Percentiles rank a stretch among this genome's conserved stretches.
These are phyloP conservation scores for Chlorops oryzae DNA, from an alignment of 1,140 invertebrate genomes.

Conservation along the genomic window DNA sequence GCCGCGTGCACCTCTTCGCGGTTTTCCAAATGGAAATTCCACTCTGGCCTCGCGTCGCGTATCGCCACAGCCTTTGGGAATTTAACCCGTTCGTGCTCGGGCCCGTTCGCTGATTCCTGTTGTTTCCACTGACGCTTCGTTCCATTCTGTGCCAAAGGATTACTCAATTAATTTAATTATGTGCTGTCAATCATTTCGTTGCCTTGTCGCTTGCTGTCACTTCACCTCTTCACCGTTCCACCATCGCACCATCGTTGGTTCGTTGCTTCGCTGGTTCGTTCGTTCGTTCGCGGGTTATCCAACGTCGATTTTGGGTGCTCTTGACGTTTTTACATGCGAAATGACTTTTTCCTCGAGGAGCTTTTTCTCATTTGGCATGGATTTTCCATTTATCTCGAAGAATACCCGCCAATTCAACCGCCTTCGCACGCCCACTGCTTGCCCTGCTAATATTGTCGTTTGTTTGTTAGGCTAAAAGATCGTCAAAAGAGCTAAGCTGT, in stretches of 20 bases:
- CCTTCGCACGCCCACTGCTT: no score
- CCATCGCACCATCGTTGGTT: not conserved
- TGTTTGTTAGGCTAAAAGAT: no score
- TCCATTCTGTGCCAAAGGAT: conserved; percentile 31
- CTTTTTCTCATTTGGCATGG: conserved; percentile 13
- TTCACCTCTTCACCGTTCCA: not conserved
- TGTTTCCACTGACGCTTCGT: not conserved
- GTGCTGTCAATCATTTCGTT: conserved; percentile 49
- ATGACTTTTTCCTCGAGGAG: conserved; percentile 14
- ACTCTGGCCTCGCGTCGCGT: not conserved
- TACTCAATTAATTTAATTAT: conserved; percentile 50
- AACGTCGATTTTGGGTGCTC: conserved; percentile 7
- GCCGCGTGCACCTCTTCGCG: conserved; percentile 9
- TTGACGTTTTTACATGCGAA: conserved; percentile 4
- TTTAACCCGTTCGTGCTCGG: conserved; percentile 37
- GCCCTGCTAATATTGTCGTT: no score
- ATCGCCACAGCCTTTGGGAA: conserved; percentile 25
- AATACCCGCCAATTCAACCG: no score
- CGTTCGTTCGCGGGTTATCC: not conserved
- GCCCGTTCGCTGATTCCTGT: conserved; percentile 1
- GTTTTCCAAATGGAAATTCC: conserved; percentile 12
- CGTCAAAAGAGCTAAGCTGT: no score
- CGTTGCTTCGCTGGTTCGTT: not conserved
- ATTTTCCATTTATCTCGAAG: conserved; percentile 16
- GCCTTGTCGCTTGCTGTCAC: conserved; percentile 9